phyloP scores from a whole-genome alignment of 2,113 vertebrate genomes.

The Labeo catla region DNA sequence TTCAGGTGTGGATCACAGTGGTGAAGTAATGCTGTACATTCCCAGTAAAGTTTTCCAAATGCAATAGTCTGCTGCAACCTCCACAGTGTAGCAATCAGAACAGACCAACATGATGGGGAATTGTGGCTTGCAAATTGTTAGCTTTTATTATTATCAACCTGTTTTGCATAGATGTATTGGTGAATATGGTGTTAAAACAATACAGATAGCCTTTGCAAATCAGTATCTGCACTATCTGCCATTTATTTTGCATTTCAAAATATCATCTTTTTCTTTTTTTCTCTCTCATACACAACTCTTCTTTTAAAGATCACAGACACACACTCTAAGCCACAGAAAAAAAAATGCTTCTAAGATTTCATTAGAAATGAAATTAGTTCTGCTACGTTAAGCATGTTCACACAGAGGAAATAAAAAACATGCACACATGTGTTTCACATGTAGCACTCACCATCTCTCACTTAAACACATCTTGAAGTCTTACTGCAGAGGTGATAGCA shows the following conservation, averaged over 20 bases:
- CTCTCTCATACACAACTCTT: neutral
- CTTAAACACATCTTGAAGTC: slow-evolving; percentile 28
- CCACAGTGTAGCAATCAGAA: neutral
- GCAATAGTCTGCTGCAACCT: neutral
- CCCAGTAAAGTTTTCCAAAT: neutral
- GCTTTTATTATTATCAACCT: neutral
- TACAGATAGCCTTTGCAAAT: neutral
- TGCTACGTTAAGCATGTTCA: slow-evolving; percentile 15
- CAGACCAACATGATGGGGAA: neutral
- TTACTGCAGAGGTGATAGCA: slow-evolving; percentile 23
- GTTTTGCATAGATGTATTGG: neutral
- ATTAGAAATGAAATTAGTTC: slow-evolving; percentile 41
- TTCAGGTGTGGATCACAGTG: slow-evolving; percentile 12
- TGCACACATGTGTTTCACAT: slow-evolving; percentile 30
- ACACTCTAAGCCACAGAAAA: neutral
- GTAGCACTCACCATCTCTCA: slow-evolving; percentile 33
- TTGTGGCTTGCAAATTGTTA: neutral
- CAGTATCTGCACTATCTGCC: neutral
- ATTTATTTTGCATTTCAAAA: neutral
- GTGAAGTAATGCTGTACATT: neutral
- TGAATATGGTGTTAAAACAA: neutral
- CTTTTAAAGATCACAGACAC: neutral
- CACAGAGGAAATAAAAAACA: slow-evolving; percentile 15
- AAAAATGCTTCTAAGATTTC: slow-evolving; percentile 11
- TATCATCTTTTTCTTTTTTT: neutral